These are phyloP conservation scores for Nemotelus nigrinus DNA, from an alignment of 2,888 invertebrate genomes.

Conservation along the genomic window DNA sequence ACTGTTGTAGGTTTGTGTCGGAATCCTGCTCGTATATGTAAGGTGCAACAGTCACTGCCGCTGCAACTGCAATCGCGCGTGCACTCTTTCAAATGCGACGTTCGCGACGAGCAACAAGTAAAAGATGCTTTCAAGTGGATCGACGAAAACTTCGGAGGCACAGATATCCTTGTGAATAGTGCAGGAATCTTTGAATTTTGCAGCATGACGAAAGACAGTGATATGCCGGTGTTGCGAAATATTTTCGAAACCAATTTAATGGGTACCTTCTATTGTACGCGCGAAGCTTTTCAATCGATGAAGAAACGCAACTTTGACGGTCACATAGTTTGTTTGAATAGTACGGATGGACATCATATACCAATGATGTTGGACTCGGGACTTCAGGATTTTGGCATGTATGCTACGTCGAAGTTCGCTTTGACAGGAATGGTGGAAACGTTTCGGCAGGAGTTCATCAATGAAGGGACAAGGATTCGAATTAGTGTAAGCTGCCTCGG, in stretches of 20 bases:
- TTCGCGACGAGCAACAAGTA: conserved; percentile 68
- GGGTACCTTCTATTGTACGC: conserved; percentile 65
- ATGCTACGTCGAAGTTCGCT: conserved; percentile 58
- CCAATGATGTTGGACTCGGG: conserved; percentile 45
- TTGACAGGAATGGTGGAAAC: conserved; percentile 61
- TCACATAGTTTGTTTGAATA: conserved; percentile 66
- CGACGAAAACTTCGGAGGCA: conserved; percentile 66
- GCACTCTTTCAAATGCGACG: conserved; percentile 65
- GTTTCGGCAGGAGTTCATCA: conserved; percentile 60
- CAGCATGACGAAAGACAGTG: conserved; percentile 55
- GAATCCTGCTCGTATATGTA: conserved; percentile 64
- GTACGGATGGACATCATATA: conserved; percentile 59
- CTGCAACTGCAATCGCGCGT: conserved; percentile 58
- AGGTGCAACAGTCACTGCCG: conserved; percentile 54
- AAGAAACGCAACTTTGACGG: conserved; percentile 64
- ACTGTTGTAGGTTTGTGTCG: conserved; percentile 69
- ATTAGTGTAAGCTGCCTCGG: conserved; percentile 57
- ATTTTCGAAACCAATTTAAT: conserved; percentile 66
- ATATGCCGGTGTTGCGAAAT: conserved; percentile 53
- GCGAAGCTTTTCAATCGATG: conserved; percentile 66
- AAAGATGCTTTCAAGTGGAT: conserved; percentile 67
- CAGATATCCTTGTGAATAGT: conserved; percentile 71
- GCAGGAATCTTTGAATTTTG: conserved; percentile 65
- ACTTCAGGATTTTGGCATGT: conserved; percentile 52
- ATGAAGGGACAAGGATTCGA: conserved; percentile 59